Evolutionary conservation across 2,113 vertebrate genomes (phyloP), one percentile per base, ranked within the genome.

Genomic region (Pterophyllum scalare): DNA sequence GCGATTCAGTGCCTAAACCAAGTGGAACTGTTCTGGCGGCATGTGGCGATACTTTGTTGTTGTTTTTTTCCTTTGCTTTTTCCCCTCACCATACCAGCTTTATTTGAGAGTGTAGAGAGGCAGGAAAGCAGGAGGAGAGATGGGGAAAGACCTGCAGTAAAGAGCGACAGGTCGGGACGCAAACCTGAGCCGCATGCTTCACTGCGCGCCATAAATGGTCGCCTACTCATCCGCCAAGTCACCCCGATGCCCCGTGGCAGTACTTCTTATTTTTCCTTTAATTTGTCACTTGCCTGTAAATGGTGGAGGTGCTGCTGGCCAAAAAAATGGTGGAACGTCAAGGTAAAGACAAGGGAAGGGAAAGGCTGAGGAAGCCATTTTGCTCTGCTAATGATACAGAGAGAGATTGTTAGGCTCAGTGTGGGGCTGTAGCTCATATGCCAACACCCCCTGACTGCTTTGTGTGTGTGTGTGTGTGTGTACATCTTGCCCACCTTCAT

Each of bases 321-420:
- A 33, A 31, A 67, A 67, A 33, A 28, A 59, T 83, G 56, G 75
- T n/a, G 33, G 59, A 33, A n/a, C 22, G 2, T 7, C n/a, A 4
- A 19, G 59, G 35, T 12, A 15, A 17, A 24, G 10, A 12, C 3
- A 24, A 22, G 20, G 19, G 61, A 74, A 11, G 6, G 31, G 40
- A 20, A 49, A 75, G 49, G 70, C 31, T 1, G 40, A 75, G 79
- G 75, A 80, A 88, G 91, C 79, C 81, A 85, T 92, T 93, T 91
- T 92, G 76, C 83, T 89, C 76, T 88, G 82, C 88, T 83, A 78
- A 77, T 79, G 58, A 80, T 80, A 91, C 79, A 52, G 57, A 67
- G 79, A 67, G 79, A 90, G 92, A 95, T 96, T 67, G 85, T 97
- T 96, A 95, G 94, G 91, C 95, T 87, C 90, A 94, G 93, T 96